Base-by-base conservation (phyloP, 2,888 invertebrate species). In the Leistus spinibarbis region DNA sequence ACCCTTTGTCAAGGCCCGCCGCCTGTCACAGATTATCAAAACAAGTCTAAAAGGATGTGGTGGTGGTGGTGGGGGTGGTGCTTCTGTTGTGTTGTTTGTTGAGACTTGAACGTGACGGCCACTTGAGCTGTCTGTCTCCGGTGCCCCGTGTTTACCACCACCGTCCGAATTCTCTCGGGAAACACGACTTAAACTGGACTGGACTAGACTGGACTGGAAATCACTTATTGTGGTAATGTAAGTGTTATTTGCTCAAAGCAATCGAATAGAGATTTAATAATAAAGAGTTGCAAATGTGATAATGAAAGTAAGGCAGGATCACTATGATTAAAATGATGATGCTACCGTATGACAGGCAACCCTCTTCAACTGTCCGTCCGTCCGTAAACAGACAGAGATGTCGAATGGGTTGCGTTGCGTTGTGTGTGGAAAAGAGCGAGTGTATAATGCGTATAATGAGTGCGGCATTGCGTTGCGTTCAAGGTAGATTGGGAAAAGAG, bases 261-360 rank as follows among this genome's bases (percentile, higher is more conserved):
- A 72, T 64, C 54, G 24, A 72, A 72, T 72, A 40, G 56, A 40
- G 72, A 24, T 72, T 72, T 72, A 72, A 72, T 72, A 72, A 22
- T 66, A 72, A 24, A 78, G 75, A 76, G 77, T 78, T 77, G 75
- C 74, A 76, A 77, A 77, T 77, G 76, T 76, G 80, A 79, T 81
- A 82, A 82, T 81, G 79, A 79, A 80, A 78, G 78, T 80, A 82
- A 81, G 80, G 82, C 83, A 82, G 79, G 82, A 83, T 83, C 81
- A 82, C 82, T 82, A 81, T 83, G 83, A 83, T 82, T 82, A 82
- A n/a, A n/a, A n/a, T n/a, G n/a, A n/a, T 81, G 80, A 81, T 77
- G 83, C 83, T 84, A 83, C 83, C 81, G 83, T 84, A 80, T 83
- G 84, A 84, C 83, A 83, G 82, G 80, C 79, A 82, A 84, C 84